Conservation (phyloP, 1,140 invertebrate species). For the Macrobrachium nipponense region DNA sequence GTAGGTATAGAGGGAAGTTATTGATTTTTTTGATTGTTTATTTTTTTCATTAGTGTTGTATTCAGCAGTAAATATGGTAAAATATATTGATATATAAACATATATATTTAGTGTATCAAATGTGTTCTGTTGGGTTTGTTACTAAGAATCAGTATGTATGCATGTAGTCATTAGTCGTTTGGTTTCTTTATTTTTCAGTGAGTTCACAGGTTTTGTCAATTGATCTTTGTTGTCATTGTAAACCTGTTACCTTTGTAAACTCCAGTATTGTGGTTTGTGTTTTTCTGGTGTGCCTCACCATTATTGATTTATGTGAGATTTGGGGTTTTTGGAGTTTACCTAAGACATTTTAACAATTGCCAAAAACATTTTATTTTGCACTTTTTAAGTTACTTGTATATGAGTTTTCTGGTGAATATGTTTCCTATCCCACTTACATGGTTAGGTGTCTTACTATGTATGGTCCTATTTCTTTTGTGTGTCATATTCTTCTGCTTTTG, state of each 20-base stretch:
- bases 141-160: constrained; percentile 52
- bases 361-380: constrained; percentile 2
- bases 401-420: constrained; percentile 1
- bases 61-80: constrained; percentile 60
- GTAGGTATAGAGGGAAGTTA: constrained; percentile 59
- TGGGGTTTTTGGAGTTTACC: constrained; percentile 39
- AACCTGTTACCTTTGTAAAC: constrained; percentile 23
- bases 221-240: constrained; percentile 12
- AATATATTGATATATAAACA: constrained; percentile 29
- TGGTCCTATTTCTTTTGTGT: constrained; percentile 57
- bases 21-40: constrained; percentile 50
- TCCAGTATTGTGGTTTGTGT: constrained; percentile 31
- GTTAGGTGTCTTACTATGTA: constrained; percentile 53
- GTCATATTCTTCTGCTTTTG: constrained; percentile 60
- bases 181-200: constrained; percentile 30
- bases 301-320: constrained; percentile 32
- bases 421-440: constrained; percentile 12
- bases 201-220: constrained; percentile 46
- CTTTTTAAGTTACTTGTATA: neutral
- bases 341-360: constrained; percentile 49
- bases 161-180: constrained; percentile 56
- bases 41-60: constrained; percentile 57
- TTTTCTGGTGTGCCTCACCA: constrained; percentile 40
- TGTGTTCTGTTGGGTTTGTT: constrained; percentile 63
- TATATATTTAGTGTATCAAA: constrained; percentile 55